These are phyloP conservation scores for Drosophila santomea DNA, from an alignment of 1,140 invertebrate genomes.

Conservation along the genomic window DNA sequence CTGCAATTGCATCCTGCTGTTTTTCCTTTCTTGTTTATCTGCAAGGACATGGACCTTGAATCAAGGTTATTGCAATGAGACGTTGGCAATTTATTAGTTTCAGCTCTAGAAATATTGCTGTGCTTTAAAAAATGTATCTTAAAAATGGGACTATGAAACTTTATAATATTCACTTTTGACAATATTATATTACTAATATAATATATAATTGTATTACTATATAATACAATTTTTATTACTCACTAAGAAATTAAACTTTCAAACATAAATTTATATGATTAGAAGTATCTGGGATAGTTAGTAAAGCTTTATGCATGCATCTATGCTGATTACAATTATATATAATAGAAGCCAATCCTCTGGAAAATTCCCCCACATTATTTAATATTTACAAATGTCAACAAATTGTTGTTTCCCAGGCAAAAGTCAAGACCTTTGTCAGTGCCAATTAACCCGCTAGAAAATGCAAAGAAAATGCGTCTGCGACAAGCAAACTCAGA, in stretches of 20 bases:
- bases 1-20: constrained; percentile 25
- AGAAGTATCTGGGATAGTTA: too few relatives aligned
- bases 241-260: too few relatives aligned
- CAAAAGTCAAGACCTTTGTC: constrained; percentile 71
- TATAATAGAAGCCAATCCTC: too few relatives aligned
- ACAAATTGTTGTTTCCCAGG: constrained; percentile 40
- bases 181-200: too few relatives aligned
- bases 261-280: too few relatives aligned
- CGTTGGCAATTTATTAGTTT: constrained; percentile 12
- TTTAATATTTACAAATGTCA: constrained; percentile 41
- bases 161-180: too few relatives aligned
- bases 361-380: constrained; percentile 1
- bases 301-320: too few relatives aligned
- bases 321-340: too few relatives aligned
- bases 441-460: constrained; percentile 69
- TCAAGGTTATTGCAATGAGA: constrained; percentile 30
- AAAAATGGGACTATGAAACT: too few relatives aligned
- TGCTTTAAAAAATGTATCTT: neutral
- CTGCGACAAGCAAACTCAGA: constrained; percentile 5
- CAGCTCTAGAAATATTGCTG: neutral
- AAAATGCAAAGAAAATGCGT: constrained; percentile 32
- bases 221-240: too few relatives aligned
- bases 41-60: constrained; percentile 47
- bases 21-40: constrained; percentile 23
- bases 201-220: too few relatives aligned